These are phyloP conservation scores for Petrocephalus sullivani DNA, from an alignment of 2,797 vertebrate species.

Conservation along the genomic window DNA sequence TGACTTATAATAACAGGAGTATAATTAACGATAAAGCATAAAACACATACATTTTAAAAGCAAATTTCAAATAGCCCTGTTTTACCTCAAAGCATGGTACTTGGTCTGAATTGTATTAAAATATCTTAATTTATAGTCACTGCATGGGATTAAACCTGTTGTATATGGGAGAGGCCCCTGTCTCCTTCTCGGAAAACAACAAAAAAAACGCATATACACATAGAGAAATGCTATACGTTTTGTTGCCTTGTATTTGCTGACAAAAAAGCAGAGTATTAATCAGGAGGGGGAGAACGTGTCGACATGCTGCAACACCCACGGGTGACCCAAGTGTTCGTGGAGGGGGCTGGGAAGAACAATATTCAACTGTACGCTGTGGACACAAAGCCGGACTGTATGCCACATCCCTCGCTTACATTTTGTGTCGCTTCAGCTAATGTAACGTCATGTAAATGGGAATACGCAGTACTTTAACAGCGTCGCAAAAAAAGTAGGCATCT, in stretches of 20 bases:
- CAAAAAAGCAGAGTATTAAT: background rate
- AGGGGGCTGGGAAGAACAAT: slow-evolving; percentile 23
- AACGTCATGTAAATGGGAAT: background rate
- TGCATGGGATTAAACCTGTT: background rate
- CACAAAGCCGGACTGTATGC: background rate
- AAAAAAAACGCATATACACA: background rate
- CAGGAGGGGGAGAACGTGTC: slow-evolving; percentile 2
- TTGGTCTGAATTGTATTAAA: background rate
- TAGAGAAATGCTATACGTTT: background rate
- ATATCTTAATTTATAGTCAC: background rate
- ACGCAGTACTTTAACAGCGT: background rate
- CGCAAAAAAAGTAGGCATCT: background rate
- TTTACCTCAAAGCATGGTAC: background rate
- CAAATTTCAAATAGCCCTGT: background rate
- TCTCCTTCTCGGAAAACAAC: background rate
- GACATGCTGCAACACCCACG: slow-evolving; percentile 26
- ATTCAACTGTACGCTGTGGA: background rate
- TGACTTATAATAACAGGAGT: background rate
- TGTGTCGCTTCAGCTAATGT: background rate
- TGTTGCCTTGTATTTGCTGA: background rate
- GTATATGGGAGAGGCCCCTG: background rate
- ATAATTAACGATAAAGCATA: background rate
- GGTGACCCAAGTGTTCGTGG: slow-evolving; percentile 1
- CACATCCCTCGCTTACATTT: slow-evolving; percentile 1
- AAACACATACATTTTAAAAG: background rate